Percentiles rank a stretch among this genome's conserved stretches.
Conservation (phyloP, 92 coral and sea anemone genomes). For the Meandrina meandrites region DNA sequence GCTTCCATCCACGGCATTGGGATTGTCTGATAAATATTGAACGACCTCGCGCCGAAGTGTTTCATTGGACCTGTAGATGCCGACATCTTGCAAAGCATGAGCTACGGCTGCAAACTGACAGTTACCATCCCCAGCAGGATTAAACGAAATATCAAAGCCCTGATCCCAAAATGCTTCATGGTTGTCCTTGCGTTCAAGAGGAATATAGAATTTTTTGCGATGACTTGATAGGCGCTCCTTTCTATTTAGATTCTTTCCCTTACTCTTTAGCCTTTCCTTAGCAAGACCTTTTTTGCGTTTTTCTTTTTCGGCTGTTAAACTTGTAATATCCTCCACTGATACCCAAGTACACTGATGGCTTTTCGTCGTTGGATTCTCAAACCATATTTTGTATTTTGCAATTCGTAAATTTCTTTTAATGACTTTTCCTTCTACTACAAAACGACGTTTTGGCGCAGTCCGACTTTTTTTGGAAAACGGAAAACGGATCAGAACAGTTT, state of each 20-base stretch:
- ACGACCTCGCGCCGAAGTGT: constrained; percentile 39
- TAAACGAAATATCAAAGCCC: constrained; percentile 19
- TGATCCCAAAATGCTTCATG: constrained; percentile 35
- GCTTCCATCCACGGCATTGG: too few relatives aligned
- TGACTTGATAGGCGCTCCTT: neutral
- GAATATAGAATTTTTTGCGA: constrained; percentile 7
- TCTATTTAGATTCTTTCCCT: neutral
- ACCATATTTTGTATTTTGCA: constrained; percentile 27
- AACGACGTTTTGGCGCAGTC: constrained; percentile 30
- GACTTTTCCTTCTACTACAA: constrained; percentile 28
- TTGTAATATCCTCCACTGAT: constrained; percentile 58
- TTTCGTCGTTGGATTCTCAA: constrained; percentile 25
- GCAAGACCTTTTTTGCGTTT: constrained; percentile 24
- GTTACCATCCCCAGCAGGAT: constrained; percentile 47
- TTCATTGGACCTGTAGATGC: constrained; percentile 33
- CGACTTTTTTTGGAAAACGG: constrained; percentile 21
- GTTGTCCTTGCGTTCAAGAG: neutral
- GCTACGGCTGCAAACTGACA: constrained; percentile 53
- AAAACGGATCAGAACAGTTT: constrained; percentile 31
- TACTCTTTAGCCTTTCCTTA: constrained; percentile 7
- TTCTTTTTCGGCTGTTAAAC: constrained; percentile 40
- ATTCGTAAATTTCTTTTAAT: constrained; percentile 20
- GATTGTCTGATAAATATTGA: constrained; percentile 36
- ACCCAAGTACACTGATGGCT: constrained; percentile 23
- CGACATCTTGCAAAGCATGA: constrained; percentile 18